Conservation (phyloP, 2,888 invertebrate genomes). For the Leistus spinibarbis region DNA sequence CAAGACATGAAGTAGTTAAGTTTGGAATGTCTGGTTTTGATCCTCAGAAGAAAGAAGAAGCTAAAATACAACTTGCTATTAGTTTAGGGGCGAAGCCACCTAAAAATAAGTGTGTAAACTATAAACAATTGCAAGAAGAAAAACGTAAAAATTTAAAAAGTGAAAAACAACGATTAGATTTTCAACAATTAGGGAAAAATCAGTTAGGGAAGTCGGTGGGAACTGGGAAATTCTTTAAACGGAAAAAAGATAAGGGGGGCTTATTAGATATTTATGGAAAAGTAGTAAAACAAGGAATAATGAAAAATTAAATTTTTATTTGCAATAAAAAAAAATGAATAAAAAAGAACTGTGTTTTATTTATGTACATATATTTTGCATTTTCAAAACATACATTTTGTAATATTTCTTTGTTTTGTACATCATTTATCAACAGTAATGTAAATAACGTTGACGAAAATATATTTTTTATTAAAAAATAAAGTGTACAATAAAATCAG, state of each 20-base stretch:
- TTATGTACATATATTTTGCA: conserved; percentile 39
- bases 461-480: not conserved
- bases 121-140: conserved; percentile 71
- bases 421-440: conserved; percentile 38
- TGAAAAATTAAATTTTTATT: not conserved
- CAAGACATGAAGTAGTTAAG: conserved; percentile 81
- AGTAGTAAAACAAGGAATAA: conserved; percentile 41
- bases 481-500: not conserved
- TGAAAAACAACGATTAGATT: conserved; percentile 59
- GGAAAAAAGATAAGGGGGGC: conserved; percentile 59
- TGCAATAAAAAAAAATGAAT: conserved; percentile 14
- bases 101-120: conserved; percentile 71
- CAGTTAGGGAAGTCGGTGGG: conserved; percentile 63
- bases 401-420: conserved; percentile 38
- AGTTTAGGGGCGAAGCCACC: conserved; percentile 84
- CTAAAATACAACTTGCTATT: conserved; percentile 77
- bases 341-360: conserved; percentile 8
- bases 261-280: conserved; percentile 54
- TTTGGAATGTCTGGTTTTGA: conserved; percentile 82
- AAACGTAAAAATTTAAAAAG: conserved; percentile 63
- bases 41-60: conserved; percentile 72
- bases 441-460: conserved; percentile 1
- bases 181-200: conserved; percentile 65
- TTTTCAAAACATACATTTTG: conserved; percentile 39
- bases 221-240: conserved; percentile 60